Conservation (phyloP, 2,797 vertebrate species). For the Rhinella marina region DNA sequence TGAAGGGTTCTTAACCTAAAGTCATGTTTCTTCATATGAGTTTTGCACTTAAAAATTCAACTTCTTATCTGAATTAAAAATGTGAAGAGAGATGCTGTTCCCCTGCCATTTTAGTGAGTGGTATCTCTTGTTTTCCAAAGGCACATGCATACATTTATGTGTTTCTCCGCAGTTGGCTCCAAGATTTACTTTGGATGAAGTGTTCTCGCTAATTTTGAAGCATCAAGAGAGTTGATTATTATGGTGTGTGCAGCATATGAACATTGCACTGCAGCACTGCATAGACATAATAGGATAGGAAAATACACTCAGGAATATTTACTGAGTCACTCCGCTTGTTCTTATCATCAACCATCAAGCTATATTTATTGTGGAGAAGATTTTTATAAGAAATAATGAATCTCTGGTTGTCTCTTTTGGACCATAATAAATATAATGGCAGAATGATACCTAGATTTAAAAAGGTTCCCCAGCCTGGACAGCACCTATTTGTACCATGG, state of each 20-base stretch:
- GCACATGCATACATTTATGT: constrained; percentile 61
- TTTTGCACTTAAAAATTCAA: constrained; percentile 59
- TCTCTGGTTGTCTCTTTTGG: background rate
- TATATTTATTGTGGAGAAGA: background rate
- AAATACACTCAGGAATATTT: constrained; percentile 45
- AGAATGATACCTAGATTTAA: background rate
- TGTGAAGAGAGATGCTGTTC: constrained; percentile 57
- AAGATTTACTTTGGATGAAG: constrained; percentile 61
- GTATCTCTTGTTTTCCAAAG: constrained; percentile 60
- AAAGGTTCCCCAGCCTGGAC: too few species aligned
- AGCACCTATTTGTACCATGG: too few species aligned
- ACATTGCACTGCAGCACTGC: constrained; percentile 27
- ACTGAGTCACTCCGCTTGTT: constrained; percentile 48
- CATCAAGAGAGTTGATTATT: constrained; percentile 60
- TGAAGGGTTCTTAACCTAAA: constrained; percentile 61
- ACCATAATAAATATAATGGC: background rate
- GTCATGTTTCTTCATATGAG: constrained; percentile 56
- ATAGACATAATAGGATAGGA: constrained; percentile 42
- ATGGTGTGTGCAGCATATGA: constrained; percentile 40
- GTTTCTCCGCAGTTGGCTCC: constrained; percentile 49
- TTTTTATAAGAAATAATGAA: background rate
- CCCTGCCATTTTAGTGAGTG: constrained; percentile 61
- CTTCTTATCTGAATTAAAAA: constrained; percentile 62
- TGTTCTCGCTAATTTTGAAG: constrained; percentile 57
- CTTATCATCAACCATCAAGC: background rate